A percentile compares a stretch with the other conserved stretches of the same genome.
Conservation (phyloP, 2,113 vertebrate genomes). For the Chionodraco myersi region DNA sequence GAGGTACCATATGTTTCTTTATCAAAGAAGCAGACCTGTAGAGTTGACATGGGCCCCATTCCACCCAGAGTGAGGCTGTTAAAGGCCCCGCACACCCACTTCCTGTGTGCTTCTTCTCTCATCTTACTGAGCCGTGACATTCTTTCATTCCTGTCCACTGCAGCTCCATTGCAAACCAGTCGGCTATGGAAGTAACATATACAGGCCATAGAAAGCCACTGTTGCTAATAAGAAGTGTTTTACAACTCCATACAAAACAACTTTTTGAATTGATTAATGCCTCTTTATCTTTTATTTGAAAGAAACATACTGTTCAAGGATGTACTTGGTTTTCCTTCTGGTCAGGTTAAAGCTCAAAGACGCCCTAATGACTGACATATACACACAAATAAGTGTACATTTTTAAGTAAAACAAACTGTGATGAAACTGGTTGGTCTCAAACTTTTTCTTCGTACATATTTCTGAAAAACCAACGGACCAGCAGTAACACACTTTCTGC, state of each 20-base stretch:
- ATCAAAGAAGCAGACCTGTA: slow-evolving; percentile 36
- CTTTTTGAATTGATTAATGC: not conserved
- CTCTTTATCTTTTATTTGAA: not conserved
- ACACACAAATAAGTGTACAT: not conserved
- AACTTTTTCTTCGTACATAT: not conserved
- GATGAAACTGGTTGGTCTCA: not conserved
- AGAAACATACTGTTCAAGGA: not conserved
- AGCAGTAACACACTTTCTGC: not conserved
- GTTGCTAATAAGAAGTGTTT: slow-evolving; percentile 2
- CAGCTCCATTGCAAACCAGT: slow-evolving; percentile 29
- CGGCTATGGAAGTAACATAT: slow-evolving; percentile 3
- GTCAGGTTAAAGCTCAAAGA: not conserved
- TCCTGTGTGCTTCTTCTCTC: slow-evolving; percentile 59
- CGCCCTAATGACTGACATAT: no score
- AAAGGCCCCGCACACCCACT: slow-evolving; percentile 43
- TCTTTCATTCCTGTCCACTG: slow-evolving; percentile 63
- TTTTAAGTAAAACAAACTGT: not conserved
- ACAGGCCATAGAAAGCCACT: not conserved
- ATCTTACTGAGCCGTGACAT: slow-evolving; percentile 58
- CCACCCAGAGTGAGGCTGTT: slow-evolving; percentile 28
- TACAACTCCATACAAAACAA: not conserved
- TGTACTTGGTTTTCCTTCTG: not conserved
- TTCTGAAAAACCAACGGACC: not conserved
- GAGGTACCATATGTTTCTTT: slow-evolving; percentile 23
- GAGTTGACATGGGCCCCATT: slow-evolving; percentile 45